Base-by-base conservation (phyloP, 2,113 vertebrate species). In the Larimichthys polyactis region DNA sequence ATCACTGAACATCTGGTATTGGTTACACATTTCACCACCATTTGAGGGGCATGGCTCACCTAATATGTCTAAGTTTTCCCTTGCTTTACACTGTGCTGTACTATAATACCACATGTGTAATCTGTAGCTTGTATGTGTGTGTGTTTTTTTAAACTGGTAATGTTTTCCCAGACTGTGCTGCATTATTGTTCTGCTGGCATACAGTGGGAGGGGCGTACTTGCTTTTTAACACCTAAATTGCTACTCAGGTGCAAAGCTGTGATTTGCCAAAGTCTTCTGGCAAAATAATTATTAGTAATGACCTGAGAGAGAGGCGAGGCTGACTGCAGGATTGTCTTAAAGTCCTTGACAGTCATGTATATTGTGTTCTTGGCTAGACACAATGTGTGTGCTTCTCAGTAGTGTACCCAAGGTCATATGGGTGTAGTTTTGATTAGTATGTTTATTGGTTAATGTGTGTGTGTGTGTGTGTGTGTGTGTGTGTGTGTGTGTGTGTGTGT, bases 21-120 rank as follows among this genome's bases (percentile, higher is more conserved):
- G 63, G 78, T 78, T 77, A 22, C 82, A 87, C 84, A 84, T 91
- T 77, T 85, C 89, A 92, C 79, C 69, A 80, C 79, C 91, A 91
- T 91, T 82, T 69, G 72, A 89, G 79, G 79, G 86, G 78, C 92
- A 89, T 92, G 92, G 86, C 91, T 92, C 91, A 92, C 90, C 89
- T 81, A 59, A 22, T 48, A 29, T 74, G 19, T n/a, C 67, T 22
- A 22, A 75, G 65, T 71, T 62, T 55, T n/a, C 52, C 43, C 24
- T 66, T 9, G 57, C 40, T 63, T 48, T 49, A 64, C 60, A 59
- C 29, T n/a, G 55, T 87, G 75, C 51, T 71, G 67, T 43, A 63
- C 44, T 40, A 17, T 71, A 32, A 78, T 58, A 40, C 46, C 58
- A 48, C 36, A 43, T 44, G n/a, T 69, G 75, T 80, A 71, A 73